Conservation (phyloP, 2,797 vertebrate genomes). For the Okamejei kenojei region DNA sequence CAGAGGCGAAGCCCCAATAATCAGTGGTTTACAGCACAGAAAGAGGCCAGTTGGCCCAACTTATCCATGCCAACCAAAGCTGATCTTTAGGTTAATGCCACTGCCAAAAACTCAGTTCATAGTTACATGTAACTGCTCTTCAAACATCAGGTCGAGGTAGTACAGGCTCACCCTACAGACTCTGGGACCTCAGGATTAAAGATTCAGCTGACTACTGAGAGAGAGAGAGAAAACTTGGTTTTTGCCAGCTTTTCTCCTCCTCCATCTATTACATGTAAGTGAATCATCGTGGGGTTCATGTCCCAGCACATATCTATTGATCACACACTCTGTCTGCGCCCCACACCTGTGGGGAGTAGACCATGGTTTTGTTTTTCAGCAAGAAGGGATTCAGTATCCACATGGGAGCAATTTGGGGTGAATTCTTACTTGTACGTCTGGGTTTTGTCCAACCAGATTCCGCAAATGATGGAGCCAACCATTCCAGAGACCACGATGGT, state of each 20-base stretch:
- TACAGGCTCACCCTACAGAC: neutral
- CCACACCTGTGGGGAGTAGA: neutral
- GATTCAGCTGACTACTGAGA: neutral
- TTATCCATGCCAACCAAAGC: too few relatives aligned
- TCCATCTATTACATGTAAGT: neutral
- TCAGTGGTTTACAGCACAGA: too few relatives aligned
- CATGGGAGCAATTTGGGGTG: constrained; percentile 35
- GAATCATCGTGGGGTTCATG: neutral
- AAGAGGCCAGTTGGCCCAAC: too few relatives aligned
- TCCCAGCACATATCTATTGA: too few relatives aligned
- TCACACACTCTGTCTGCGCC: neutral
- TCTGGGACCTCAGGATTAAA: neutral
- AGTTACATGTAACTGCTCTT: too few relatives aligned
- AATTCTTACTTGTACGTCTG: constrained; percentile 90
- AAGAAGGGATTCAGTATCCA: neutral
- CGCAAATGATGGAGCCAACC: constrained; percentile 79
- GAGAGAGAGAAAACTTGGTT: too few relatives aligned
- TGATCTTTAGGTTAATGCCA: too few relatives aligned
- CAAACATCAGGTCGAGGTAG: neutral
- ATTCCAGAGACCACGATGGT: constrained; percentile 85
- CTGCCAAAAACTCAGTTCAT: too few relatives aligned
- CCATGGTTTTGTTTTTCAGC: neutral
- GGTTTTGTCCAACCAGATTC: constrained; percentile 89
- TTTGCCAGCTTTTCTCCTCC: neutral
- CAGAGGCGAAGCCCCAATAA: neutral